Base-by-base conservation (phyloP, 1,140 invertebrate genomes). In the Plutomurus gul region DNA sequence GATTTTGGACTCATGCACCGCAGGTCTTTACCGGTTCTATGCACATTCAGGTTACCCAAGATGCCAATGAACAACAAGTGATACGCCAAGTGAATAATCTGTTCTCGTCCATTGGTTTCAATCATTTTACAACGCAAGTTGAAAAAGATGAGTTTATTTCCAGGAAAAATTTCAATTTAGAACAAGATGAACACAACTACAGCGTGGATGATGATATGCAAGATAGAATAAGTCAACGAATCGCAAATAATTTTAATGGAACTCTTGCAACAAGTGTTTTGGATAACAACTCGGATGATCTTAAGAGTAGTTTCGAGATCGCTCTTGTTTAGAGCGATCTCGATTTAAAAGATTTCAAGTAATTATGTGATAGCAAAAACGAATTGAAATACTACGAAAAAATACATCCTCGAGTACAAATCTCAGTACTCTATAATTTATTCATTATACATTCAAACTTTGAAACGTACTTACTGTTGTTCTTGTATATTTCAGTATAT, bases 1-100 rank as follows among this genome's bases (percentile, higher is more conserved):
- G 88, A 76, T 87, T 88, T 81, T 89, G 88, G 88, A 84, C 84
- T 49, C 87, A 88, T 79, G 20, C 76, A 10, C 84, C 87, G 4
- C 83, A 83, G 65, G 85, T 87, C 51, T 82, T 86, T 18, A 84
- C 85, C 72, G 88, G 87, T 3, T 86, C 84, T 22, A 78, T 89
- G 43, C 87, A 88, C 78, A 82, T 88, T 43, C 87, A 88, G 78
- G 85, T 87, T 7, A 84, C 82, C 4, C 79, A 84, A 30, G 85
- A 87, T 49, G 84, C 85, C 10, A 85, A 85, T 80, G 88, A 89
- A 84, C 88, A 89, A 46, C 71, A 82, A 56, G 65, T 82, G 11
- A 78, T 80, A 46, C 72, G 79, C n/a, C 75, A 80, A 39, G 79
- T 82, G 7, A 80, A 78, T 51, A 40, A 51, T 16, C 39, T 82